Base-by-base conservation (phyloP, 2,113 vertebrate species). In the Coryphaenoides rupestris region DNA sequence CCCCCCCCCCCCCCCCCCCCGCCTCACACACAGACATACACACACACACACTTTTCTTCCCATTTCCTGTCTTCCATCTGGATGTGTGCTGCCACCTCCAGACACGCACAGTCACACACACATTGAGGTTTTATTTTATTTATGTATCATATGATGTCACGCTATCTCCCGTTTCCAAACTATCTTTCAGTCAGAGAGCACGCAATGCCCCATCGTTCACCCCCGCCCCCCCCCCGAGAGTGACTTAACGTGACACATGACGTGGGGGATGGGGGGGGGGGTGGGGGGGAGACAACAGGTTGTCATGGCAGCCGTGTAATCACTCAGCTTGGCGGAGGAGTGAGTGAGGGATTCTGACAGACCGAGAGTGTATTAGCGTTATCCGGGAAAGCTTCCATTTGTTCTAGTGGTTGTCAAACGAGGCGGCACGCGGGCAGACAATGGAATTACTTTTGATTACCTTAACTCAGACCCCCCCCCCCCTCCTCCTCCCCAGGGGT, bases 401-500 rank as follows among this genome's bases (percentile, higher is more conserved):
- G 67, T 65, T 73, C 28, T 26, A 21, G 56, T 22, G 72, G 65
- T 49, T 66, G 58, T 60, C 47, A 54, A 63, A 69, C 70, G 77
- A 83, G 84, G 77, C n/a, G n/a, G 76, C 77, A 69, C 63, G 67
- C 70, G 62, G 69, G 67, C 72, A 26, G 4, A 69, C 80, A 69
- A 58, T 5, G 3, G 63, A 68, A 77, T 78, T 75, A 78, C 76
- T 40, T 60, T 74, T 46, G 73, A 83, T 83, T 78, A 70, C 74
- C 72, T 64, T 72, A 86, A 85, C 55, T 63, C 66, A 16, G 61
- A 69, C 24, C 24, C 24, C 24, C 24, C 24, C 24, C 3, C 24
- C 24, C 24, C 6, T 6, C 24, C 3, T 6, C 24, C 24, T 6
- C 3, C 24, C 24, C 24, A 9, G 28, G 28, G 28, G 28, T 33